Evolutionary conservation across 2,113 vertebrate species (phyloP), one percentile per base, ranked within the genome.

Genomic region (Misgurnus anguillicaudatus): DNA sequence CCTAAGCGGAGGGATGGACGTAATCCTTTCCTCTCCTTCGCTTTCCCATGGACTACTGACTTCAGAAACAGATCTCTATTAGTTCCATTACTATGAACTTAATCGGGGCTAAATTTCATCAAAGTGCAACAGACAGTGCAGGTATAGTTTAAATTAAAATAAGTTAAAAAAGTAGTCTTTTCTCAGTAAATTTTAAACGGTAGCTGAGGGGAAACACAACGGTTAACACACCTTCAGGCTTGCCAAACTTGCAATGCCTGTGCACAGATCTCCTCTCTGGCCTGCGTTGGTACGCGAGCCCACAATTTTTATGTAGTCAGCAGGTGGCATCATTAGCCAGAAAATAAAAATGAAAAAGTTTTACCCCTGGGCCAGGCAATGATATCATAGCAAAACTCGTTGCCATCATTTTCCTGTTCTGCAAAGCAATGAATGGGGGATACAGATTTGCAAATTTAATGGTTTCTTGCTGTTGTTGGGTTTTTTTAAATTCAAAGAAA

Each of bases 251-350:
- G 57, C 24, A 45, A 75, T 67, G 67, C 71, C 51, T 36, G 75
- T 76, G 19, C 21, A 5, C 17, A 17, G 51, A 66, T 58, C 38
- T 47, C 17, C 86, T 87, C 87, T 89, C 69, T 69, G 81, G 87
- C 88, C 89, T 83, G 77, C 61, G 8, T 69, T 84, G 82, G 80
- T 84, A 76, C 83, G 83, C 57, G 2, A 85, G 88, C 75, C 74
- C 47, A 80, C 86, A 80, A 88, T 90, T 92, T 92, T 93, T 90
- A 91, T 91, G 89, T 89, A 91, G 92, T 93, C 93, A 93, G 91
- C 92, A 93, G 93, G 92, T 93, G 92, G 92, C 92, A 94, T 93
- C 92, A 92, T 93, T 92, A 93, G 88, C 90, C 90, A 90, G 87
- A 89, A 85, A 91, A 92, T 92, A 91, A 91, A 92, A 91, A 90